phyloP scores from a whole-genome alignment of 2,888 invertebrate genomes.

The Emmelina monodactyla region DNA sequence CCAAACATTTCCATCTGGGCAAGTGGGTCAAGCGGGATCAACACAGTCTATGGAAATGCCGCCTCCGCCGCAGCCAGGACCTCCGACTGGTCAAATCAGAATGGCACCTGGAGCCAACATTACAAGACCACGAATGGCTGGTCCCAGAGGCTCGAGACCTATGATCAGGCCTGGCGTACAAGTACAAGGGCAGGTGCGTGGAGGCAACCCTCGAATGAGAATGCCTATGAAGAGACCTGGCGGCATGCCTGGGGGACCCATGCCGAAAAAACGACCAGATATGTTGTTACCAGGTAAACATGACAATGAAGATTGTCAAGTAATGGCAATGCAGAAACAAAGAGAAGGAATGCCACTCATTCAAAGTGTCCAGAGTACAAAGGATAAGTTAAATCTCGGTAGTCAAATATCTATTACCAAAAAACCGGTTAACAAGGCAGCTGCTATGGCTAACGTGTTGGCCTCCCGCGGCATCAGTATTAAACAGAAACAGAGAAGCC shows the following conservation, averaged over 20 bases:
- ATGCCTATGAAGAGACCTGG: slow-evolving; percentile 52
- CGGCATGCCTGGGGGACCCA: slow-evolving; percentile 26
- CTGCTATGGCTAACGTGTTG: slow-evolving; percentile 78
- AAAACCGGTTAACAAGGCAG: slow-evolving; percentile 70
- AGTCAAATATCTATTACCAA: slow-evolving; percentile 77
- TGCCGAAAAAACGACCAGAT: slow-evolving; percentile 64
- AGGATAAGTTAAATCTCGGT: slow-evolving; percentile 71
- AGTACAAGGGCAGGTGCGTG: slow-evolving; percentile 47
- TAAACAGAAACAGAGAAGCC: slow-evolving; percentile 69
- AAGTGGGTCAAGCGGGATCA: slow-evolving; percentile 13
- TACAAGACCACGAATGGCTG: slow-evolving; percentile 39
- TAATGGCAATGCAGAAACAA: slow-evolving; percentile 77
- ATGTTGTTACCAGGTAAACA: slow-evolving; percentile 73
- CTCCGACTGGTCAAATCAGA: slow-evolving; percentile 27
- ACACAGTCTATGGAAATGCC: slow-evolving; percentile 6
- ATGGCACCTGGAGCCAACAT: slow-evolving; percentile 43
- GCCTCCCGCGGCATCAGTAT: slow-evolving; percentile 82
- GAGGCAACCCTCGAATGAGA: slow-evolving; percentile 33
- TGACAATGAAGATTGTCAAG: slow-evolving; percentile 78
- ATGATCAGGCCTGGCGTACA: slow-evolving; percentile 47
- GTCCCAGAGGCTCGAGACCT: slow-evolving; percentile 35
- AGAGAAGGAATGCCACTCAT: slow-evolving; percentile 77
- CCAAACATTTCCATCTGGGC: slow-evolving; percentile 47
- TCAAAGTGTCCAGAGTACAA: slow-evolving; percentile 74
- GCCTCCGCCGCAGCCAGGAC: slow-evolving; percentile 17